A percentile compares a stretch with the other conserved stretches of the same genome.
phyloP scores from a whole-genome alignment of 1,140 invertebrate genomes.

The Platyura marginata region DNA sequence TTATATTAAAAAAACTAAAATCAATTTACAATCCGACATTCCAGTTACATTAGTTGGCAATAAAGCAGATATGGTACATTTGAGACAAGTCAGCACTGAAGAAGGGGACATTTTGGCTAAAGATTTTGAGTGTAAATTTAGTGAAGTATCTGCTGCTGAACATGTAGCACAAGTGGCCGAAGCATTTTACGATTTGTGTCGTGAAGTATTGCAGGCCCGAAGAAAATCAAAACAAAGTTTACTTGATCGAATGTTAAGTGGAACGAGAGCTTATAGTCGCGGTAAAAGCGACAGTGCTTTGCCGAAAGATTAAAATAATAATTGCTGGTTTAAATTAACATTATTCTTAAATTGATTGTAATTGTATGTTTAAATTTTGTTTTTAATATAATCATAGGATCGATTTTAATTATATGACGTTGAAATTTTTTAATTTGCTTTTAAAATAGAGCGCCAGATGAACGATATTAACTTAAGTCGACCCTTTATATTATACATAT shows the following conservation, averaged over 20 bases:
- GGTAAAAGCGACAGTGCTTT: constrained; percentile 73
- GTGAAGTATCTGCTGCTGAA: constrained; percentile 78
- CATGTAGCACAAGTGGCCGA: constrained; percentile 63
- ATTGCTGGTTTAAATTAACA: no score
- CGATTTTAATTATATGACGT: no score
- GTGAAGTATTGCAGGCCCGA: constrained; percentile 55
- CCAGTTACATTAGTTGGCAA: constrained; percentile 52
- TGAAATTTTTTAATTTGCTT: no score
- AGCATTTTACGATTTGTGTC: constrained; percentile 66
- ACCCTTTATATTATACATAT: no score
- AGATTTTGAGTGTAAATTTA: constrained; percentile 71
- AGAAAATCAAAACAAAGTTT: constrained; percentile 69
- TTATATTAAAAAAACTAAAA: constrained; percentile 60
- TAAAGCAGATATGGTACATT: constrained; percentile 82
- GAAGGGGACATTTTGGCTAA: constrained; percentile 78
- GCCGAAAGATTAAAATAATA: constrained; percentile 46
- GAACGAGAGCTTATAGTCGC: constrained; percentile 48
- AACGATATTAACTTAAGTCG: no score
- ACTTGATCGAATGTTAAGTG: constrained; percentile 60
- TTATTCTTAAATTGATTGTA: no score
- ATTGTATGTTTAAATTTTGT: no score
- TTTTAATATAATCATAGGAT: no score
- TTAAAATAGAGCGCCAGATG: no score
- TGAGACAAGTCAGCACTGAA: constrained; percentile 70
- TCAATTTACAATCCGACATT: constrained; percentile 43